A percentile compares a stretch with the other conserved stretches of the same genome.
phyloP scores from a whole-genome alignment of 2,113 vertebrate genomes.

The Paralichthys olivaceus region DNA sequence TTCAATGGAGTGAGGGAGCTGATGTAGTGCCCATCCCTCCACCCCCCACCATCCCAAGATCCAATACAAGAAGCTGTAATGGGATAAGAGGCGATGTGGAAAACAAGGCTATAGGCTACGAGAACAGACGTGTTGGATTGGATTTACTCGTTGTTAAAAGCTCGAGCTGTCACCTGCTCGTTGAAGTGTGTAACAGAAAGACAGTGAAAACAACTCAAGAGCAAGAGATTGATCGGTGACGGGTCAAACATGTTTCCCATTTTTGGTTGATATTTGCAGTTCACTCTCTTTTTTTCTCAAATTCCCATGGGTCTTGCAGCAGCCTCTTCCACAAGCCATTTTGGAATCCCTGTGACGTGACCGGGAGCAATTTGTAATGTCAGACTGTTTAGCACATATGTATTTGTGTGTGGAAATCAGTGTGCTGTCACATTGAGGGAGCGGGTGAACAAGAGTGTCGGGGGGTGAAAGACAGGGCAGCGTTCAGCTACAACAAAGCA shows the following conservation, averaged over 20 bases:
- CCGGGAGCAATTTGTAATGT: slow-evolving; percentile 37
- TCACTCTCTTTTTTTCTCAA: slow-evolving; percentile 22
- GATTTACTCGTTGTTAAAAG: slow-evolving; percentile 6
- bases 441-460: no score
- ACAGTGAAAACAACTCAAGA: slow-evolving; percentile 20
- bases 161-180: slow-evolving; percentile 8
- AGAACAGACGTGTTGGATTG: slow-evolving; percentile 1
- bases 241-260: slow-evolving; percentile 15
- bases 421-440: neutral
- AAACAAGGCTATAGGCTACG: slow-evolving; percentile 50
- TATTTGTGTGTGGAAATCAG: slow-evolving; percentile 28
- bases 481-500: neutral
- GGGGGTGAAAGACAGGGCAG: slow-evolving; percentile 17
- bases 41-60: slow-evolving; percentile 2
- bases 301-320: slow-evolving; percentile 12
- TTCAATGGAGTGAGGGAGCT: slow-evolving; percentile 53
- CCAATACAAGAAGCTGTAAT: slow-evolving; percentile 54
- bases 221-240: slow-evolving; percentile 32
- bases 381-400: slow-evolving; percentile 9
- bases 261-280: slow-evolving; percentile 23
- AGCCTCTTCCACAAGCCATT: slow-evolving; percentile 23
- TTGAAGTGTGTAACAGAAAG: neutral
- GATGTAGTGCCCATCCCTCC: neutral
- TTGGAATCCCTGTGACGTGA: slow-evolving; percentile 27
- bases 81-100: slow-evolving; percentile 44